Conservation (phyloP, 53 echinoderm and acorn worm genomes). For the Holothuria scabra region DNA sequence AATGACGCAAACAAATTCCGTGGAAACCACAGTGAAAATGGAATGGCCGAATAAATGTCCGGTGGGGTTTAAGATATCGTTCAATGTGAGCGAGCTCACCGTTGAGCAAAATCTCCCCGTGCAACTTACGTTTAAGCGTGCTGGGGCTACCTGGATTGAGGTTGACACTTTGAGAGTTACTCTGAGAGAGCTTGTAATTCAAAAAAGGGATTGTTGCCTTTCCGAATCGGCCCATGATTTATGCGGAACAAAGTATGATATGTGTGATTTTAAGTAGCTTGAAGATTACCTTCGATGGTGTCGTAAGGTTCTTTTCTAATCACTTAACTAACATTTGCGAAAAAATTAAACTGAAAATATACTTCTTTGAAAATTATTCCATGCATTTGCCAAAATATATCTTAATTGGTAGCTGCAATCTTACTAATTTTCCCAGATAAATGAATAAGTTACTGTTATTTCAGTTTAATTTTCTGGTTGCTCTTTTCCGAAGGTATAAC, state of each 20-base stretch:
- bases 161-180: neutral
- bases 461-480: too few relatives aligned
- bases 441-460: too few relatives aligned
- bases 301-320: too few relatives aligned
- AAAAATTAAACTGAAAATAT: too few relatives aligned
- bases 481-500: too few relatives aligned
- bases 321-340: too few relatives aligned
- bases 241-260: neutral
- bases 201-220: neutral
- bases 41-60: constrained; percentile 22
- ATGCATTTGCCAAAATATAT: too few relatives aligned
- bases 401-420: too few relatives aligned
- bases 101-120: neutral
- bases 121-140: neutral
- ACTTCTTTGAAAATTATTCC: too few relatives aligned
- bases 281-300: too few relatives aligned
- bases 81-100: neutral
- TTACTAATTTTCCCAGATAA: too few relatives aligned
- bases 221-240: neutral
- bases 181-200: neutral
- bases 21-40: neutral
- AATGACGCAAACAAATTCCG: neutral
- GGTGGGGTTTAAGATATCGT: neutral
- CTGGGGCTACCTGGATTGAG: neutral
- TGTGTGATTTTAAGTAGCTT: neutral